A percentile compares a stretch with the other conserved stretches of the same genome.
Conservation (phyloP, 1,140 invertebrate genomes). For the Hylyphantes graminicola region DNA sequence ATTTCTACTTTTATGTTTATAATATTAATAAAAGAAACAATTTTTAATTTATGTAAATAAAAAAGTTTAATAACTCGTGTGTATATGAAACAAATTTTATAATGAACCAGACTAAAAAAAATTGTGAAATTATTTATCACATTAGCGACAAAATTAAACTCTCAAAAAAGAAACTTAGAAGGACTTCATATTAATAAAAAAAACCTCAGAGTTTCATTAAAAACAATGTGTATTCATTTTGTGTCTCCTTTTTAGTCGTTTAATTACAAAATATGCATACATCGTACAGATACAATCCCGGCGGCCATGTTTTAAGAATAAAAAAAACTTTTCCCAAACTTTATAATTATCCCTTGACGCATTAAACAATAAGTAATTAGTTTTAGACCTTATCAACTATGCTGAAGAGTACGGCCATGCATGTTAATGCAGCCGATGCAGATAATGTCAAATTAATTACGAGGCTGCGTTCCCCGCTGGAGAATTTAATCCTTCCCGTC, state of each 20-base stretch:
- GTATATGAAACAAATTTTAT: no score
- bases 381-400: conserved; percentile 55
- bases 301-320: conserved; percentile 17
- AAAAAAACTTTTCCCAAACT: conserved; percentile 40
- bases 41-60: no score
- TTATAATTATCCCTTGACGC: conserved; percentile 56
- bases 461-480: conserved; percentile 1
- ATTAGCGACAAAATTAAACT: no score
- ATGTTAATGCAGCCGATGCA: conserved; percentile 38
- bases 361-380: conserved; percentile 59
- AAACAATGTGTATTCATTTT: conserved; percentile 14
- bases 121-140: no score
- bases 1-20: no score
- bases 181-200: not conserved
- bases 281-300: conserved; percentile 43
- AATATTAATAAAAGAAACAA: no score
- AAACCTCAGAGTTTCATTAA: conserved; percentile 24
- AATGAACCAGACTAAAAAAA: no score
- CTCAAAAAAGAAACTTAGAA: not conserved
- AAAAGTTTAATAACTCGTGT: no score
- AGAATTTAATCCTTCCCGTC: conserved; percentile 37
- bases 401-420: conserved; percentile 22
- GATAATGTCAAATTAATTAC: conserved; percentile 59
- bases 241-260: conserved; percentile 32
- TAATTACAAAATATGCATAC: conserved; percentile 59